These are phyloP conservation scores for Amniataba percoides DNA, from an alignment of 2,797 vertebrate species.

Conservation along the genomic window DNA sequence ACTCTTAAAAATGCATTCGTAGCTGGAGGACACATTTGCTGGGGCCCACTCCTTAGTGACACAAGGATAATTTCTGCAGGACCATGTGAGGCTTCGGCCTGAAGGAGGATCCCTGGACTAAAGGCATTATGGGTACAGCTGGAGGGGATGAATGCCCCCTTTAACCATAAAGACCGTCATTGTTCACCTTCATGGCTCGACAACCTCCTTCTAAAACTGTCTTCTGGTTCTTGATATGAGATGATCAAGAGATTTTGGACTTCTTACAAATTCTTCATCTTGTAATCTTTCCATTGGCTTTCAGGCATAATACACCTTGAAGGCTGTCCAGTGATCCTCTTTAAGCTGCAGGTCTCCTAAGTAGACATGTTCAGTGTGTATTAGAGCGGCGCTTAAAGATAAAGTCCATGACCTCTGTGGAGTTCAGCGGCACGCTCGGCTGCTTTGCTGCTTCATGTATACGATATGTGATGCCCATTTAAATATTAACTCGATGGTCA, in stretches of 20 bases:
- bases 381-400: constrained; percentile 44
- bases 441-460: constrained; percentile 58
- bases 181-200: constrained; percentile 9
- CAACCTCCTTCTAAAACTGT: constrained; percentile 16
- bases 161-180: constrained; percentile 2
- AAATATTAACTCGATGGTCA: constrained; percentile 81
- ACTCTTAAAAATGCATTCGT: constrained; percentile 40
- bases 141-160: constrained; percentile 32
- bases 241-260: constrained; percentile 41
- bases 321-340: constrained; percentile 29
- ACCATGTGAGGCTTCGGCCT: constrained; percentile 22
- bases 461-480: constrained; percentile 65
- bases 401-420: constrained; percentile 53
- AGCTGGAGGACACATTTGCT: constrained; percentile 46
- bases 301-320: constrained; percentile 9
- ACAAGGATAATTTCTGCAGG: constrained; percentile 19
- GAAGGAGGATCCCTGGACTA: constrained; percentile 45
- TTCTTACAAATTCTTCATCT: constrained; percentile 1
- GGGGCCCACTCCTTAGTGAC: constrained; percentile 25
- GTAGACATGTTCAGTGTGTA: constrained; percentile 21
- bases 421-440: constrained; percentile 42
- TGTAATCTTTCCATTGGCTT: constrained; percentile 41
- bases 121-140: constrained; percentile 52
- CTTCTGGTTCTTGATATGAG: constrained; percentile 28
- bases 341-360: constrained; percentile 20